Percentiles rank a stretch among this genome's conserved stretches.
Evolutionary conservation across 2,797 vertebrate species (phyloP).

Genomic region (Bothrops alternatus): DNA sequence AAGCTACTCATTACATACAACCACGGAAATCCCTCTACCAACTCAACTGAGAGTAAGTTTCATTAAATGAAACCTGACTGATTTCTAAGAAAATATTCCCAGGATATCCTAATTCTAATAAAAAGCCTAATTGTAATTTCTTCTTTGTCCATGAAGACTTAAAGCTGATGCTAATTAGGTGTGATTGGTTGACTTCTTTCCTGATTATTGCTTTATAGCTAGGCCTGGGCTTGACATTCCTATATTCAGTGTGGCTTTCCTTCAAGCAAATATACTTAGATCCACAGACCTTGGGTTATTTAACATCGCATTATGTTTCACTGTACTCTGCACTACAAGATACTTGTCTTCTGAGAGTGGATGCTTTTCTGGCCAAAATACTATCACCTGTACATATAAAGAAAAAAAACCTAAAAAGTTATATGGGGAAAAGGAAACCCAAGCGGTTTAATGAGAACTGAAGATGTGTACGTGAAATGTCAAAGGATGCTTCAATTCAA

Average conservation of each 20-base stretch:
- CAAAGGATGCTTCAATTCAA: not conserved
- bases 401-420: not conserved
- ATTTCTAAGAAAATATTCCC: not conserved
- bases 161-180: not conserved
- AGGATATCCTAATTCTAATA: not conserved
- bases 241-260: not conserved
- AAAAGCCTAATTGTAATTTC: constrained; percentile 5
- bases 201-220: not conserved
- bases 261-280: not conserved
- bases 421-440: not conserved
- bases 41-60: not conserved
- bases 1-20: constrained; percentile 19
- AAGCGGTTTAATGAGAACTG: not conserved
- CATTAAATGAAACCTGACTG: not conserved
- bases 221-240: not conserved
- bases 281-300: not conserved
- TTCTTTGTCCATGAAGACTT: not conserved
- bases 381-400: not conserved
- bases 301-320: not conserved
- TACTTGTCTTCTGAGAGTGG: not conserved
- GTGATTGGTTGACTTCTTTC: not conserved
- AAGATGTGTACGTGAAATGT: not conserved
- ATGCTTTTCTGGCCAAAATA: not conserved
- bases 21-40: not conserved
- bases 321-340: not conserved